These are phyloP conservation scores for Mirounga angustirostris DNA, from an alignment of 2,113 vertebrate species.

Conservation along the genomic window DNA sequence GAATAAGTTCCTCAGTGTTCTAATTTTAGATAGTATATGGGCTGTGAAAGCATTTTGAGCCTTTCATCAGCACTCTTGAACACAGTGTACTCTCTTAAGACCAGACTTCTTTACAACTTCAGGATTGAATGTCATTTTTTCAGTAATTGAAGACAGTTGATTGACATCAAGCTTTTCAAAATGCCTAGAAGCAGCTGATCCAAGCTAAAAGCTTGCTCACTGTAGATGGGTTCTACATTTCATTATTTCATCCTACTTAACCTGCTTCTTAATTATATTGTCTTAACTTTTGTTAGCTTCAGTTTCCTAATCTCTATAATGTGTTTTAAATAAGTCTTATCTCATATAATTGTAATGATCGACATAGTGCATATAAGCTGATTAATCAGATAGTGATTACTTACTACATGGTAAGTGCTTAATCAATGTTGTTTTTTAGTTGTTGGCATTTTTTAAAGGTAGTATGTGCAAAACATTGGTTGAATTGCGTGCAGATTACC, in stretches of 20 bases:
- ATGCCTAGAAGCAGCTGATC: neutral
- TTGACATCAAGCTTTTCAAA: slow-evolving; percentile 23
- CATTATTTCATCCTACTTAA: slow-evolving; percentile 6
- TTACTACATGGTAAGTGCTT: neutral
- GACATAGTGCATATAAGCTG: neutral
- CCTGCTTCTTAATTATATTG: neutral
- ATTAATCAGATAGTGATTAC: neutral
- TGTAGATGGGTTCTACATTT: neutral
- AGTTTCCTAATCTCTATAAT: slow-evolving; percentile 9
- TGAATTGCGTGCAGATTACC: neutral
- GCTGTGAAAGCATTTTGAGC: neutral
- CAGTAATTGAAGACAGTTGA: neutral
- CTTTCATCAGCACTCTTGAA: neutral
- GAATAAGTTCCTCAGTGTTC: neutral
- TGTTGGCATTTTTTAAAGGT: neutral
- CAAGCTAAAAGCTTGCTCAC: neutral
- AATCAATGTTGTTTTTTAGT: neutral
- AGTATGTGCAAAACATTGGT: neutral
- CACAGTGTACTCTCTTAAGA: neutral
- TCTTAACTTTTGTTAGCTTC: neutral
- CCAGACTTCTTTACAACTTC: neutral
- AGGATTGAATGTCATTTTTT: neutral
- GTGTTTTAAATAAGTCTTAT: neutral
- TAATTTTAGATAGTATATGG: neutral
- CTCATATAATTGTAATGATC: neutral